Evolutionary conservation across 2,888 invertebrate genomes (phyloP).

Genomic region (Tenthredo livida): DNA sequence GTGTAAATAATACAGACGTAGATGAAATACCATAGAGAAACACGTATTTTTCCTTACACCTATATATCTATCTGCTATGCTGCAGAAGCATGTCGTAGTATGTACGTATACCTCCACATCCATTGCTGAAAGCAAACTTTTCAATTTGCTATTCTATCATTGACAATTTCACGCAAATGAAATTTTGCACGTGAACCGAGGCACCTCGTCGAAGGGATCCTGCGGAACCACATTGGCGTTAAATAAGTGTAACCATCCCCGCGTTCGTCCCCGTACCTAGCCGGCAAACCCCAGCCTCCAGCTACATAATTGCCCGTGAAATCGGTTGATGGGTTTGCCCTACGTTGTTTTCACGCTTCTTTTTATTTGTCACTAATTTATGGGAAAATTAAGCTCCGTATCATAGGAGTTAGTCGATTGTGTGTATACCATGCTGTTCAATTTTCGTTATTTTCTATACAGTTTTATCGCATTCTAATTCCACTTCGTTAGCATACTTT

Average conservation of each 20-base stretch:
- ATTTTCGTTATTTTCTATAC: background rate
- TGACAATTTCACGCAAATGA: conserved; percentile 76
- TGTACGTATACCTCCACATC: background rate
- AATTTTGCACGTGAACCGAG: conserved; percentile 78
- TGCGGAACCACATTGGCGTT: conserved; percentile 84
- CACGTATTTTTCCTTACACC: background rate
- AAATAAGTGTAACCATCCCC: conserved; percentile 81
- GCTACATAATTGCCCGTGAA: conserved; percentile 76
- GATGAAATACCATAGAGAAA: background rate
- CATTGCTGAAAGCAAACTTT: conserved; percentile 69
- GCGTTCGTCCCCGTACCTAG: conserved; percentile 45
- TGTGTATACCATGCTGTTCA: background rate
- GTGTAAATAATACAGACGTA: background rate
- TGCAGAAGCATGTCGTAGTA: background rate
- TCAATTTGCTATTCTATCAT: conserved; percentile 77
- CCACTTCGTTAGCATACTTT: background rate
- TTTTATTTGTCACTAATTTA: background rate
- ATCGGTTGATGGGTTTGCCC: conserved; percentile 73
- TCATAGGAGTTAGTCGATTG: background rate
- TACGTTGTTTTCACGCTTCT: conserved; percentile 38
- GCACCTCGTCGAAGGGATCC: conserved; percentile 81
- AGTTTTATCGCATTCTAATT: background rate
- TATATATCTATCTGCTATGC: background rate
- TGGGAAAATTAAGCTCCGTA: too few species aligned
- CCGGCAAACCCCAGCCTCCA: conserved; percentile 47